Evolutionary conservation across 1,140 invertebrate species (phyloP).

Genomic region (Trichonephila inaurata): DNA sequence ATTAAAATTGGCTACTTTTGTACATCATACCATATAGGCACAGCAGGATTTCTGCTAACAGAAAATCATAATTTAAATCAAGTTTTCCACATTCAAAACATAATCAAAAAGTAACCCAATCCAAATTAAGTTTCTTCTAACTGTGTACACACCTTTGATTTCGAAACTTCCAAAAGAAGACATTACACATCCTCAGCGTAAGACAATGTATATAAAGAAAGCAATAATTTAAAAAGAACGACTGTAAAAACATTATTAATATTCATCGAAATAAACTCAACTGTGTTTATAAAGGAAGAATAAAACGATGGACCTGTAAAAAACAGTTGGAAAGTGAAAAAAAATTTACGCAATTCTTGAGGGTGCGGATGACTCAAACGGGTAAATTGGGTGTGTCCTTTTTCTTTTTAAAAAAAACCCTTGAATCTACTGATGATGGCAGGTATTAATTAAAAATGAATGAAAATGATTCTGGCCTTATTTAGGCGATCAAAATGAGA

Average conservation of each 20-base stretch:
- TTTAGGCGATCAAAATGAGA: neutral
- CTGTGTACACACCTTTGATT: neutral
- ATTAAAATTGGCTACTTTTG: no score
- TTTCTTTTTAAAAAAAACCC: neutral
- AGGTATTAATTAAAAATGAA: neutral
- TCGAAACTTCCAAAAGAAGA: neutral
- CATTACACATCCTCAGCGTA: neutral
- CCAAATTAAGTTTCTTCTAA: neutral
- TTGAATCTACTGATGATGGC: neutral
- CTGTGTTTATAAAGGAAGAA: neutral
- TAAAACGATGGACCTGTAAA: neutral
- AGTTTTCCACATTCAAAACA: neutral
- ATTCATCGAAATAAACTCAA: neutral
- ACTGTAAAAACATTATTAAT: neutral
- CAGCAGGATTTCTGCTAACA: neutral
- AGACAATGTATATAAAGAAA: neutral
- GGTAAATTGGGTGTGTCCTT: neutral
- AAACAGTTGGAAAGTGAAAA: neutral
- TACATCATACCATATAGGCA: neutral
- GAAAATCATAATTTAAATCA: neutral
- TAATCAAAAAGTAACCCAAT: neutral
- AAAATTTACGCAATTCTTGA: neutral
- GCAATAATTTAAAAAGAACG: neutral
- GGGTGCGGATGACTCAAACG: neutral
- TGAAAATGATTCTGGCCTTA: neutral